phyloP scores from a whole-genome alignment of 2,113 vertebrate genomes.

The Bambusicola thoracicus region DNA sequence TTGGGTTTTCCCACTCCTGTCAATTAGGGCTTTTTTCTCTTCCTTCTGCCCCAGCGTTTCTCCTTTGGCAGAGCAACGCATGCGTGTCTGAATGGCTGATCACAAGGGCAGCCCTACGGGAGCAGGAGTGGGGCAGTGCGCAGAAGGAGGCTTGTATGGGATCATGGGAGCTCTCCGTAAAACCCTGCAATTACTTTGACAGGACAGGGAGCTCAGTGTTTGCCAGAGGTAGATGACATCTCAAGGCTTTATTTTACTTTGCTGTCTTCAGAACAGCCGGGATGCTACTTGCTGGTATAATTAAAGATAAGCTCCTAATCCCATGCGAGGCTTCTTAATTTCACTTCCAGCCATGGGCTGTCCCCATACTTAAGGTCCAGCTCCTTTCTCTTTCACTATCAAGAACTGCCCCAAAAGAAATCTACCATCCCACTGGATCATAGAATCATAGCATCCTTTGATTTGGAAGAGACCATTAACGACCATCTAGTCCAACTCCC shows the following conservation, averaged over 20 bases:
- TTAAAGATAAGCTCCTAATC: neutral
- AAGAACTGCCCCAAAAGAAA: neutral
- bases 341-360: neutral
- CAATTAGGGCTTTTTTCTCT: conserved; percentile 48
- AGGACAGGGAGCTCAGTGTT: neutral
- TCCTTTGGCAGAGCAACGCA: neutral
- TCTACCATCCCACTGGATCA: neutral
- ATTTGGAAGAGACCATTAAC: too few relatives aligned
- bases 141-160: neutral
- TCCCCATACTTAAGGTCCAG: neutral
- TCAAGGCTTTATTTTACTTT: neutral
- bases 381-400: neutral
- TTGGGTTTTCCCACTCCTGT: conserved; percentile 52
- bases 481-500: too few relatives aligned
- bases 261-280: neutral
- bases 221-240: neutral
- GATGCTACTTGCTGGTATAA: neutral
- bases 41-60: neutral
- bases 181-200: neutral
- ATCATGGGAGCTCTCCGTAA: neutral
- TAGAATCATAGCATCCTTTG: too few relatives aligned
- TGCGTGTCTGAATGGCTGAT: neutral
- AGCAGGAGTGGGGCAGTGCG: neutral
- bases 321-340: neutral
- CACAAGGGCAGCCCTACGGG: conserved; percentile 1